Evolutionary conservation across 2,888 invertebrate species (phyloP).

Genomic region (Drosophila paracracens): DNA sequence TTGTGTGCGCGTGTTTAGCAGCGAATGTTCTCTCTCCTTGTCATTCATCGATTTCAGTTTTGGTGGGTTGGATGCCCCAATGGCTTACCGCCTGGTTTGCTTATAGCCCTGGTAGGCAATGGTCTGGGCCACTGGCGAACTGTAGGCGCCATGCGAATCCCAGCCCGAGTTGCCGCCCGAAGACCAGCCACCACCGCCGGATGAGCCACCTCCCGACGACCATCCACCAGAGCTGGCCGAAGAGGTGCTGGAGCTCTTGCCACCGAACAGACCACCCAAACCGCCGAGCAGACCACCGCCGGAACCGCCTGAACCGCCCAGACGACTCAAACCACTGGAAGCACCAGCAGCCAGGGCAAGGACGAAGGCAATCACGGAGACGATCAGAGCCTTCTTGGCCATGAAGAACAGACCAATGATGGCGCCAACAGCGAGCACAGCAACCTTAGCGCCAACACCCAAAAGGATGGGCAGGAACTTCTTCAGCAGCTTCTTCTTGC

Average conservation of each 20-base stretch:
- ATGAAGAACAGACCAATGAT: slow-evolving; percentile 87
- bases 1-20: slow-evolving; percentile 29
- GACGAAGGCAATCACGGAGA: slow-evolving; percentile 87
- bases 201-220: slow-evolving; percentile 80
- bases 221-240: slow-evolving; percentile 69
- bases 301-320: slow-evolving; percentile 77
- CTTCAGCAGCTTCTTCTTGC: slow-evolving; percentile 86
- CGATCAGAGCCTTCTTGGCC: slow-evolving; percentile 88
- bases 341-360: slow-evolving; percentile 86
- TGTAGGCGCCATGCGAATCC: slow-evolving; percentile 86
- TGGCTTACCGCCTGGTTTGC: slow-evolving; percentile 83
- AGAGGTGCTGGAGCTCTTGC: slow-evolving; percentile 78
- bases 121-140: slow-evolving; percentile 86
- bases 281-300: slow-evolving; percentile 79
- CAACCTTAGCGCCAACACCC: slow-evolving; percentile 87
- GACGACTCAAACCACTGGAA: slow-evolving; percentile 79
- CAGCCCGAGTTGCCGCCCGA: slow-evolving; percentile 82
- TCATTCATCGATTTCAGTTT: slow-evolving; percentile 45
- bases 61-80: slow-evolving; percentile 15
- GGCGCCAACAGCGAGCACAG: slow-evolving; percentile 86
- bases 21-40: slow-evolving; percentile 69
- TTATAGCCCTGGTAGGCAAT: slow-evolving; percentile 86
- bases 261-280: slow-evolving; percentile 82
- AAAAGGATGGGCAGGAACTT: slow-evolving; percentile 87
- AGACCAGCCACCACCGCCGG: slow-evolving; percentile 78